Conservation (phyloP, 2,888 invertebrate species). For the Pardosa pseudoannulata region DNA sequence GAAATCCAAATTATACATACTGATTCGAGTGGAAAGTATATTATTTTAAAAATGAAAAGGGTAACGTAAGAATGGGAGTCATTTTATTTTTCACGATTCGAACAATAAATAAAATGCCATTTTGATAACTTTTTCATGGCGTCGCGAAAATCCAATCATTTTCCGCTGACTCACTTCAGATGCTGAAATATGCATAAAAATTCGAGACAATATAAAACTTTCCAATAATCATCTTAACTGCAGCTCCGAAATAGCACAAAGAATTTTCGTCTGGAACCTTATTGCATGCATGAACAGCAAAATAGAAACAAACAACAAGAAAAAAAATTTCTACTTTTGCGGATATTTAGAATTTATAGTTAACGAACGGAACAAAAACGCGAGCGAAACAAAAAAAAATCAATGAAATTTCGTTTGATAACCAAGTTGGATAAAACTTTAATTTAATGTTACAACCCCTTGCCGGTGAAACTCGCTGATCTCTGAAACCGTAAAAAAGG, state of each 20-base stretch:
- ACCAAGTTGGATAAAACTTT: constrained; percentile 53
- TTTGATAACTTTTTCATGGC: not conserved
- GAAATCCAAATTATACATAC: too few relatives aligned
- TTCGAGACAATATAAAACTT: not conserved
- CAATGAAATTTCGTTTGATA: constrained; percentile 26
- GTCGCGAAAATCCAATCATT: not conserved
- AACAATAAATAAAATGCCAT: too few relatives aligned
- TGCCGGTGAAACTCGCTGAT: constrained; percentile 12
- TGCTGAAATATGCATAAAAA: not conserved
- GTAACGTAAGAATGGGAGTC: too few relatives aligned
- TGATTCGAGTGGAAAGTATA: too few relatives aligned
- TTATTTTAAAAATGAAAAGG: too few relatives aligned
- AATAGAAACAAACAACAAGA: not conserved
- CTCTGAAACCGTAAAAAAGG: constrained; percentile 45
- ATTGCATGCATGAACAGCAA: not conserved
- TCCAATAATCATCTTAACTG: not conserved
- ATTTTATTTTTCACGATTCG: too few relatives aligned
- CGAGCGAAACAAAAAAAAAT: not conserved
- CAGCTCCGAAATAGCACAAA: not conserved
- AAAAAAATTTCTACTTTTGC: not conserved
- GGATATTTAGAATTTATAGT: not conserved
- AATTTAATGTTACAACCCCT: constrained; percentile 59
- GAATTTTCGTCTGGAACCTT: not conserved
- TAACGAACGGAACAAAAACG: not conserved
- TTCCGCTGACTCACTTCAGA: not conserved